Evolutionary conservation across 2,113 vertebrate genomes (phyloP).

Genomic region (Oceanodroma tethys): DNA sequence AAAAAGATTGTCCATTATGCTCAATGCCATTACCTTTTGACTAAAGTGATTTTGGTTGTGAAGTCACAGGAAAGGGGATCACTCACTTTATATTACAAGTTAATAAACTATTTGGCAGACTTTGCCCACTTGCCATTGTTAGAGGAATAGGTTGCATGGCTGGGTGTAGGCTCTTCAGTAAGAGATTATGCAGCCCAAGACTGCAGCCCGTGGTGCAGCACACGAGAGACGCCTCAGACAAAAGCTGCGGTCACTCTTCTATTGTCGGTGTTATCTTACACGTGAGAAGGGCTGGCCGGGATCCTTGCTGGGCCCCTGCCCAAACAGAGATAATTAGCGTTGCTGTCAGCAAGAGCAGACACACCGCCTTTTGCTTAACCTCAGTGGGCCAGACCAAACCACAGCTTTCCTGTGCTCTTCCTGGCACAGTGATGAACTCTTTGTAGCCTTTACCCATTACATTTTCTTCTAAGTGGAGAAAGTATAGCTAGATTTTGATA

Average conservation of each 20-base stretch:
- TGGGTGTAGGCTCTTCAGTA: background rate
- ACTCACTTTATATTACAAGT: background rate
- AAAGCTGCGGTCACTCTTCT: background rate
- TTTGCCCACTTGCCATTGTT: background rate
- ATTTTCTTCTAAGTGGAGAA: background rate
- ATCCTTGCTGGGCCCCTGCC: background rate
- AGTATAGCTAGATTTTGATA: background rate
- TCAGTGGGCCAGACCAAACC: background rate
- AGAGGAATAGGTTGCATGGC: background rate
- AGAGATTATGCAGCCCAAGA: background rate
- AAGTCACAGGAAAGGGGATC: background rate
- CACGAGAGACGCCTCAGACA: background rate
- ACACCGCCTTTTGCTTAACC: background rate
- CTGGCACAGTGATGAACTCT: background rate
- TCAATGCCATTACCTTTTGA: background rate
- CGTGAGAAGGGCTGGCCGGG: background rate
- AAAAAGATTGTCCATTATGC: background rate
- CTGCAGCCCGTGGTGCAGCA: background rate
- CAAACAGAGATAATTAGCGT: background rate
- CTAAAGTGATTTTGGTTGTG: background rate
- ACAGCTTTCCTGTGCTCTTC: background rate
- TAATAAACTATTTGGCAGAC: background rate
- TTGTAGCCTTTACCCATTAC: background rate
- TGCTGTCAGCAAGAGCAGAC: background rate
- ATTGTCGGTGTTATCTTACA: background rate